These are phyloP conservation scores for Drosophila athabasca DNA, from an alignment of 1,140 invertebrate species.

Conservation along the genomic window DNA sequence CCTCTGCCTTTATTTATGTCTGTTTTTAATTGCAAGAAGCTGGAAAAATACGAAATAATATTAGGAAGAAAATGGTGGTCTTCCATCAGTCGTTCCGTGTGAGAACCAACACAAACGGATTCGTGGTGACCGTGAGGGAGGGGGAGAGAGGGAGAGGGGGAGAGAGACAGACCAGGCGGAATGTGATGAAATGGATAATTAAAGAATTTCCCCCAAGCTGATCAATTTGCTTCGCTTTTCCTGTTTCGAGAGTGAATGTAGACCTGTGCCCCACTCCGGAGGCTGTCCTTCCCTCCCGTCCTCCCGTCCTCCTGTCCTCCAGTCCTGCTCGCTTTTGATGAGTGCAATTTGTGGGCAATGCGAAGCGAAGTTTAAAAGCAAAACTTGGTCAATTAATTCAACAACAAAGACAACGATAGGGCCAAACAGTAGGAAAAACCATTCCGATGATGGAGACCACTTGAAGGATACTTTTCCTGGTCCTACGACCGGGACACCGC, in stretches of 20 bases:
- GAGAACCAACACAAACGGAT: not conserved
- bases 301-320: not conserved
- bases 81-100: too few relatives aligned
- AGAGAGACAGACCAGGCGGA: too few relatives aligned
- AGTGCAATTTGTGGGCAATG: constrained; percentile 29
- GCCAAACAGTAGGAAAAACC: constrained; percentile 33
- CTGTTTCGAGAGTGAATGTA: not conserved
- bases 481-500: not conserved
- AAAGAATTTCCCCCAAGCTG: constrained; percentile 17
- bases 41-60: constrained; percentile 3
- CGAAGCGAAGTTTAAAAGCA: constrained; percentile 36
- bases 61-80: too few relatives aligned
- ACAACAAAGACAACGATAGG: constrained; percentile 16
- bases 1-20: not conserved
- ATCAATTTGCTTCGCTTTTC: constrained; percentile 27
- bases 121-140: too few relatives aligned
- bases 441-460: constrained; percentile 35
- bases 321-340: constrained; percentile 9
- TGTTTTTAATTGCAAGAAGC: constrained; percentile 40
- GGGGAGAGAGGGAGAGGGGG: not conserved
- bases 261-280: not conserved
- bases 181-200: constrained; percentile 5
- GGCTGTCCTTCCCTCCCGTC: too few relatives aligned
- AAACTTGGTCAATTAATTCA: constrained; percentile 74
- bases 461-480: constrained; percentile 50